Base-by-base conservation (phyloP, 2,797 vertebrate genomes). In the Hafferia zeledoni region DNA sequence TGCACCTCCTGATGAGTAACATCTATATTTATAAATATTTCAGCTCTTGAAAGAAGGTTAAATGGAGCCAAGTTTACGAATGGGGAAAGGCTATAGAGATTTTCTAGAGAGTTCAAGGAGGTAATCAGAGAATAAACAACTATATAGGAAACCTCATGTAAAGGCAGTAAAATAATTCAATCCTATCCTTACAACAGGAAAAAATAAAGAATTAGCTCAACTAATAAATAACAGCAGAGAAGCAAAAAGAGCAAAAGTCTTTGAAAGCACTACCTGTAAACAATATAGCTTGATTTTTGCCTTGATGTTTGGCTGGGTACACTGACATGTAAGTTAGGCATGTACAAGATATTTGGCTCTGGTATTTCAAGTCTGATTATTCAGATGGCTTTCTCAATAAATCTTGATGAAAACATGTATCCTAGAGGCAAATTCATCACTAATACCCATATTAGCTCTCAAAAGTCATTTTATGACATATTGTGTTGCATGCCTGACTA, bases 401-500 rank as follows among this genome's bases (percentile, higher is more conserved):
- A 65, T 63, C 69, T 89, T 87, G 18, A 83, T 77, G 67, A 89
- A 91, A 91, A 90, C 30, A 76, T 9, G 24, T 67, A 93, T 60
- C 75, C 70, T 89, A 70, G 43, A 85, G 63, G 75, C 24, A 87
- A 89, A 76, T 76, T 82, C 61, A 86, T 67, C 64, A 43, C 46
- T 80, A 88, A 70, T 63, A 84, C 17, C 28, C 47, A 83, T 70
- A 93, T 94, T 56, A 88, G 31, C 59, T 82, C 8, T 2, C 71
- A 86, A 74, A 93, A 95, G 44, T 65, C 17, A 83, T 78, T 89
- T 91, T 47, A 46, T 84, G 50, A 87, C 75, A 89, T 49, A 79
- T 63, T 83, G 70, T 91, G 69, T 69, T 79, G 41, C 41, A 80
- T 61, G 59, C 57, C 47, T 95, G 56, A 93, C 49, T 94, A 93